Evolutionary conservation across 2,797 vertebrate genomes (phyloP).

Genomic region (Acanthopagrus latus): DNA sequence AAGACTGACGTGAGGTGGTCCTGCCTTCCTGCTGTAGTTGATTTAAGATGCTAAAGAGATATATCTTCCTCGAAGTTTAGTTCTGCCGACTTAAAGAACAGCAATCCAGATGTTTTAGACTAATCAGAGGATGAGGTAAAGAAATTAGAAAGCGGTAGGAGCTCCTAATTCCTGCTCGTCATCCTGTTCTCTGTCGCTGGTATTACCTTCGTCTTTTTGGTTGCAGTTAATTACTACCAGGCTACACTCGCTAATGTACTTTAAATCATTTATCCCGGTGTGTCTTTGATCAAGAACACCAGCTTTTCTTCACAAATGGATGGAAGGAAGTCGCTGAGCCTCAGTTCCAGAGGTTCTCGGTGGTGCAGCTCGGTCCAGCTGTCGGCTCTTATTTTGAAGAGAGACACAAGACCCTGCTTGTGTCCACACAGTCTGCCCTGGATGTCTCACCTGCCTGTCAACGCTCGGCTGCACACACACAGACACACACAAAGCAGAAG

Average conservation of each 20-base stretch:
- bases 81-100: background rate
- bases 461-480: background rate
- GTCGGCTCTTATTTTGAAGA: constrained; percentile 63
- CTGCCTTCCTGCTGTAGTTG: background rate
- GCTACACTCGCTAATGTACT: background rate
- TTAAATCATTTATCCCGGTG: background rate
- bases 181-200: background rate
- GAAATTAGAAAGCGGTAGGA: background rate
- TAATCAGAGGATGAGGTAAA: background rate
- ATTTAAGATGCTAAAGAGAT: background rate
- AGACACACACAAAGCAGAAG: constrained; percentile 13
- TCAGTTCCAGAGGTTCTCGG: background rate
- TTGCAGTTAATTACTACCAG: background rate
- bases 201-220: constrained; percentile 5
- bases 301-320: background rate
- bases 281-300: constrained; percentile 6
- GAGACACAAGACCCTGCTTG: constrained; percentile 65
- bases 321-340: background rate
- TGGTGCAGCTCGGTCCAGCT: constrained; percentile 14
- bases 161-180: background rate
- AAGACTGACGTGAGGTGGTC: background rate
- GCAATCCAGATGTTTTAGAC: background rate
- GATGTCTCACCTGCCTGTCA: constrained; percentile 79
- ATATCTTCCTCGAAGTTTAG: background rate
- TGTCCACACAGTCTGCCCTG: constrained; percentile 55